Evolutionary conservation across 2,113 vertebrate genomes (phyloP).

Genomic region (Paracyprichromis sp.): DNA sequence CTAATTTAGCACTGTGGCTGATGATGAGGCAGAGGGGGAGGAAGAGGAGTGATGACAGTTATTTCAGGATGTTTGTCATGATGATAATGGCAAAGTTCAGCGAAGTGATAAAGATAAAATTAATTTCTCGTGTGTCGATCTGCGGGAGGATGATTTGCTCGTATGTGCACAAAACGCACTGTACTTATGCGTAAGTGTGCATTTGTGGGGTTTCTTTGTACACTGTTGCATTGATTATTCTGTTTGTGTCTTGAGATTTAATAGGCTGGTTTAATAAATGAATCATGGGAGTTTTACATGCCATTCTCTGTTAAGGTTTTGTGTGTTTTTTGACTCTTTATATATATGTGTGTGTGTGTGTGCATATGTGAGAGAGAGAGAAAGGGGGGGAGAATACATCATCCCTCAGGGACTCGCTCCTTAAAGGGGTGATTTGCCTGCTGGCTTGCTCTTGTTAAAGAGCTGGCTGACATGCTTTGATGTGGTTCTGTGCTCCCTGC

Average conservation of each 20-base stretch:
- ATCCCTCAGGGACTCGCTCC: slow-evolving; percentile 37
- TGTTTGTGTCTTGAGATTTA: slow-evolving; percentile 26
- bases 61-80: not conserved
- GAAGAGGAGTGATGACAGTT: not conserved
- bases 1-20: not conserved
- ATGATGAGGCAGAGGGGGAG: not conserved
- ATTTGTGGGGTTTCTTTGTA: not conserved
- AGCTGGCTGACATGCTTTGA: slow-evolving; percentile 62
- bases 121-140: not conserved
- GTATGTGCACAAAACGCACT: not conserved
- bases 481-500: slow-evolving; percentile 53
- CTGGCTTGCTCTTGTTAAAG: slow-evolving; percentile 57
- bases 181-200: not conserved
- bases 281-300: slow-evolving; percentile 13
- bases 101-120: not conserved
- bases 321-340: not conserved
- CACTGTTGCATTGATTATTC: slow-evolving; percentile 40
- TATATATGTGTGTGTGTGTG: not conserved
- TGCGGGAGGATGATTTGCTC: not conserved
- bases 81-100: not conserved
- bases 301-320: not conserved
- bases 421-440: slow-evolving; percentile 65
- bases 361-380: not conserved
- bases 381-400: not conserved
- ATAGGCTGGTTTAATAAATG: slow-evolving; percentile 23